Evolutionary conservation across 2,113 vertebrate genomes (phyloP).

Genomic region (Reinhardtius hippoglossoides): DNA sequence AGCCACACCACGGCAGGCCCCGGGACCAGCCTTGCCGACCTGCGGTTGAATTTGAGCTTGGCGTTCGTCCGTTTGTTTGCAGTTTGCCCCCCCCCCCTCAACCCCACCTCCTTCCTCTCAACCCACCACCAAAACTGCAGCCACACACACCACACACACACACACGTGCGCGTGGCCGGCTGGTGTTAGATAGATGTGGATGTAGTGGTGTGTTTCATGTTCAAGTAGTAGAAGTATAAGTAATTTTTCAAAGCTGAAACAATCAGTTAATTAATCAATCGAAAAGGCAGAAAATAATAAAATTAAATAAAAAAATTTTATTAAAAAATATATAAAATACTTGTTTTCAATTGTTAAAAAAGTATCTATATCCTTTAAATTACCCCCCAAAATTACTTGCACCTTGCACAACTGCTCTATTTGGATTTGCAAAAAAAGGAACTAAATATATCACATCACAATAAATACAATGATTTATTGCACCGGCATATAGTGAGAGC

Average conservation of each 20-base stretch:
- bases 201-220: neutral
- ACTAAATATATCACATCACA: neutral
- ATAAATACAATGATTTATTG: neutral
- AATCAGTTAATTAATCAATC: no score
- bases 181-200: slow-evolving; percentile 21
- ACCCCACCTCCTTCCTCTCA: slow-evolving; percentile 28
- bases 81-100: slow-evolving; percentile 8
- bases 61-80: slow-evolving; percentile 68
- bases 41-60: slow-evolving; percentile 76
- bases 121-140: slow-evolving; percentile 3
- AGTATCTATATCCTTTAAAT: no score
- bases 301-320: no score
- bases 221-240: neutral
- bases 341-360: no score
- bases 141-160: slow-evolving; percentile 15
- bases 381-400: no score
- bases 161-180: slow-evolving; percentile 51
- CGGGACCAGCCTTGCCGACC: slow-evolving; percentile 48
- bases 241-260: neutral
- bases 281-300: no score
- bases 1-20: slow-evolving; percentile 66
- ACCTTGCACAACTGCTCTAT: no score
- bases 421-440: no score
- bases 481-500: no score
- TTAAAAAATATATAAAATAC: no score